phyloP scores from a whole-genome alignment of 2,888 invertebrate genomes.

The Eupeodes latifasciatus region DNA sequence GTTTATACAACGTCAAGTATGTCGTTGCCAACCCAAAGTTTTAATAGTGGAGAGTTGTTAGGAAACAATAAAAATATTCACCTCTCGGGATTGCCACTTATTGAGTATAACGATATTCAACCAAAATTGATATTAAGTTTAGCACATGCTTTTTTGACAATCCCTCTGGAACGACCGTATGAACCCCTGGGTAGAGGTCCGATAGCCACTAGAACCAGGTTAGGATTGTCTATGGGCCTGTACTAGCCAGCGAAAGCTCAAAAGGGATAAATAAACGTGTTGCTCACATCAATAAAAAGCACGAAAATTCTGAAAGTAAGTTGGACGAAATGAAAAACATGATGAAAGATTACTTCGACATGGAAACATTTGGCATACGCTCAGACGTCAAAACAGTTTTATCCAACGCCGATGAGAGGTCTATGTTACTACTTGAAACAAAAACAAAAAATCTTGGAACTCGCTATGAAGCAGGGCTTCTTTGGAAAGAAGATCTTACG shows the following conservation, averaged over 20 bases:
- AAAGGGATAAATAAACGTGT: neutral
- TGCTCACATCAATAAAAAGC: no score
- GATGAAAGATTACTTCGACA: neutral
- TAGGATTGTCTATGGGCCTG: constrained; percentile 15
- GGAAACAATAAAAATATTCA: no score
- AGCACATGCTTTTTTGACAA: constrained; percentile 42
- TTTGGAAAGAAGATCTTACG: constrained; percentile 41
- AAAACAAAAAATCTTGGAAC: constrained; percentile 15
- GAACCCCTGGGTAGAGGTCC: constrained; percentile 2
- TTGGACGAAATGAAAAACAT: neutral
- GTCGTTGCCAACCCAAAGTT: constrained; percentile 3
- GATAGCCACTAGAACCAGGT: neutral
- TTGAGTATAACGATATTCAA: constrained; percentile 35
- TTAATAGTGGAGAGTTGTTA: constrained; percentile 3
- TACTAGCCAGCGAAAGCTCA: neutral
- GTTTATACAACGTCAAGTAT: constrained; percentile 20
- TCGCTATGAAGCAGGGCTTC: constrained; percentile 38
- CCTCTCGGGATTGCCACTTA: constrained; percentile 32
- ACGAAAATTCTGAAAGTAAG: neutral
- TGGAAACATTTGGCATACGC: constrained; percentile 4
- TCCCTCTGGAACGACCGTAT: constrained; percentile 37
- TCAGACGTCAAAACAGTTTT: neutral
- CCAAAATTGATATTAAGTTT: constrained; percentile 56
- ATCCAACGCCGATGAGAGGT: no score
- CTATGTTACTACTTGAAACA: neutral